These are phyloP conservation scores for Polyommatus icarus DNA, from an alignment of 2,888 invertebrate species.

Conservation along the genomic window DNA sequence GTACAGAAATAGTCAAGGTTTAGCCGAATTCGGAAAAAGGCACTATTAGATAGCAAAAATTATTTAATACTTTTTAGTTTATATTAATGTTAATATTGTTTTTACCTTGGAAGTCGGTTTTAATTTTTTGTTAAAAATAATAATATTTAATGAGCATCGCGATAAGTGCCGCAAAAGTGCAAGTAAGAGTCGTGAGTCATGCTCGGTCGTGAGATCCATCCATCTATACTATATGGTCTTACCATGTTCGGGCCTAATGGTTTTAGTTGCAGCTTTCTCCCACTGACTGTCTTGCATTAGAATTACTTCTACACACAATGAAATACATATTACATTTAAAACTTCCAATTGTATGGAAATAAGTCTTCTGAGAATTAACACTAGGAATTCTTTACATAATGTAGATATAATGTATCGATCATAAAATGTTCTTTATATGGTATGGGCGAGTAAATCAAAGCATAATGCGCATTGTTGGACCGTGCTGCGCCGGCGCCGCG, in stretches of 20 bases:
- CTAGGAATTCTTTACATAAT: constrained; percentile 39
- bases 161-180: constrained; percentile 2
- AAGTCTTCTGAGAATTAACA: constrained; percentile 3
- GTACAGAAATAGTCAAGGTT: too few relatives aligned
- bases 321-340: not conserved
- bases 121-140: too few relatives aligned
- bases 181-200: not conserved
- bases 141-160: constrained; percentile 6
- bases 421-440: constrained; percentile 43
- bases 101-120: too few relatives aligned
- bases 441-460: constrained; percentile 45
- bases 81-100: too few relatives aligned
- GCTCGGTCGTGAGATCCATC: not conserved
- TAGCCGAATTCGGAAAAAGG: too few relatives aligned
- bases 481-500: constrained; percentile 57
- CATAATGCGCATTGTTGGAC: constrained; percentile 46
- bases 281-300: not conserved
- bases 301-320: not conserved
- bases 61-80: too few relatives aligned
- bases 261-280: not conserved
- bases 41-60: too few relatives aligned
- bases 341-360: constrained; percentile 4
- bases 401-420: constrained; percentile 38
- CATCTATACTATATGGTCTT: not conserved
- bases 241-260: not conserved